Base-by-base conservation (phyloP, 2,888 invertebrate species). In the Nasonovia ribisnigri region DNA sequence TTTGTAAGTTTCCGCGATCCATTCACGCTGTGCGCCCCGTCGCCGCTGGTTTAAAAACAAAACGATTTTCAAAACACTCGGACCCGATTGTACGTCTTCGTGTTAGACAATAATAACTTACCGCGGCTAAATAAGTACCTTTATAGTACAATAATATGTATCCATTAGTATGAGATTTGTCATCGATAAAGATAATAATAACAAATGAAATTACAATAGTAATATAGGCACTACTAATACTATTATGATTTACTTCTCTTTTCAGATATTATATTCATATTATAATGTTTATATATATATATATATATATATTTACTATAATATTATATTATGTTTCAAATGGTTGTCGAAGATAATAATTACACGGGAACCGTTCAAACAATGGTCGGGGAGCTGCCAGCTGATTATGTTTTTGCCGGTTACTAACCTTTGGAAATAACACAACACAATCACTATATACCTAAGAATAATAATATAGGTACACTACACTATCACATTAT, bases 131-230 rank as follows among this genome's bases (percentile, higher is more conserved):
- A 48, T 48, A 46, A 43, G 43, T 29, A 29, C 54, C 54, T 54
- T 20, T 42, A 42, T 46, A 86, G 29, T 46, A 46, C 86, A 88
- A 36, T 87, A 48, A 48, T 60, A 11, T 77, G n/a, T 48, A 42
- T 42, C 87, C 60, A 60, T 46, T 87, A 48, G 60, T 46, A 86
- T 57, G 86, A 29, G 92, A 92, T 92, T 92, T 89, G 92, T 92
- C 92, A 54, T 77, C 77, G 92, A 92, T 92, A 92, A 92, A 67
- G 67, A 92, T 51, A 92, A 67, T 54, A 77, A 92, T n/a, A 84
- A 91, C 43, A 60, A 91, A 36, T 24, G 42, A 11, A 91, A 91
- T 60, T n/a, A 86, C 54, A 60, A 86, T 60, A 57, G 86, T 57
- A 77, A 91, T 51, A 48, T 84, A 84, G 67, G 67, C 13, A 67